Evolutionary conservation across 2,797 vertebrate species (phyloP), one percentile per base, ranked within the genome.

Genomic region (Lepus townsendii): DNA sequence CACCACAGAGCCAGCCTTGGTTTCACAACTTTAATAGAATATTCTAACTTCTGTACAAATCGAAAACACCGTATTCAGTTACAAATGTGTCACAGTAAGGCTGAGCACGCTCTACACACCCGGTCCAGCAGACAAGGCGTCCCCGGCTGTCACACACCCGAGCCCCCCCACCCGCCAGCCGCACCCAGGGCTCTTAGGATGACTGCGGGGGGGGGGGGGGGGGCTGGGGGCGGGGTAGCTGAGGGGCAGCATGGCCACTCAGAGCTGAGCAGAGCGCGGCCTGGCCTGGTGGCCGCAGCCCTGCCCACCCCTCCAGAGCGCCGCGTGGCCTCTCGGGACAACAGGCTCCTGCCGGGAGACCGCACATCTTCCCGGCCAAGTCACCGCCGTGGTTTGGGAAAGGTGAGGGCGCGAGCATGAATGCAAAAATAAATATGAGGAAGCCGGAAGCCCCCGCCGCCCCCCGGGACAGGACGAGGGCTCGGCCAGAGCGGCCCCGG

Each of bases 1-100:
- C 42, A 42, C 3, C n/a, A 7, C 24, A 9, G 63, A 0, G 0
- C 13, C 52, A 88, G 42, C 7, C 97, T 98, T 97, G 98, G 98
- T 99, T 98, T 98, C 99, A 99, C 99, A 99, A 99, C 98, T 99
- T 99, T 99, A 99, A 99, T 99, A 99, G 99, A 99, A 99, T 99
- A 99, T 98, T 98, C 99, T 99, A 99, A 99, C 99, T 99, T 99
- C 99, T 99, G 99, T 99, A 99, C 99, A 99, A 99, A 99, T 99
- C 98, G 98, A 99, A 99, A 99, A 99, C 99, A 99, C 98, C 0
- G 95, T 99, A 98, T 99, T 99, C 99, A 98, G 99, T 99, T 99
- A 99, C 99, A 99, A 99, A 99, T 98, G 99, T 98, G 98, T 98
- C 98, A 98, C 98, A 98, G 98, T 99, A 99, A 99, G 99, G 99